Evolutionary conservation across 2,888 invertebrate genomes (phyloP), one percentile per base, ranked within the genome.

Genomic region (Xanthorhoe spadicearia): DNA sequence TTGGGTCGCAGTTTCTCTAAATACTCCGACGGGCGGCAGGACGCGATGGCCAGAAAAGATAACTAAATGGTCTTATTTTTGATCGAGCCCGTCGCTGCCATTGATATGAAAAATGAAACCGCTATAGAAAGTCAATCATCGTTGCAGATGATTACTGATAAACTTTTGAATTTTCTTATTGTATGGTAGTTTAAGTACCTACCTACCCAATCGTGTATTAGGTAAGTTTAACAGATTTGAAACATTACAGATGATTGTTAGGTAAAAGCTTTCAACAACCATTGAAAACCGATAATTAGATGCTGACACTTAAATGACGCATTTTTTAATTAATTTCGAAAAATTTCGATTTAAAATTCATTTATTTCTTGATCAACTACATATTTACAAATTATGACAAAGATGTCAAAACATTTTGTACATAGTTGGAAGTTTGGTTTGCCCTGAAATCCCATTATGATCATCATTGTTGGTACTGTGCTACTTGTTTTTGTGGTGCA

Each of bases 111-210:
- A 81, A 87, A 88, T 89, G 83, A 83, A 86, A 85, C 82, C 81
- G 84, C 84, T 83, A 78, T 91, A 90, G 92, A 90, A 92, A 92
- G 91, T 87, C 86, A 90, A 90, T 91, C 89, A 89, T 85, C 76
- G 80, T 81, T 75, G 69, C 66, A 83, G 83, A 83, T 82, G 75
- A 71, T 69, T 65, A 68, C 67, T 72, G 83, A 82, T 81, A 78
- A 77, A 43, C 74, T 75, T 76, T 80, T 79, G 77, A 80, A 80
- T 78, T 74, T 68, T 58, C 69, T 69, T 52, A 51, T 52, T 59
- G 28, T 59, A 52, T 43, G 35, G 0, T 2, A 43, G 0, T 43
- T 3, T 51, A 10, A 19, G 18, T 50, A 49, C 7, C 52, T 32
- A 54, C 15, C 10, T 60, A 54, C 13, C 38, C 35, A 17, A 19